Evolutionary conservation across 2,888 invertebrate genomes (phyloP), one percentile per base, ranked within the genome.

Genomic region (Drepanosiphum platanoidis): DNA sequence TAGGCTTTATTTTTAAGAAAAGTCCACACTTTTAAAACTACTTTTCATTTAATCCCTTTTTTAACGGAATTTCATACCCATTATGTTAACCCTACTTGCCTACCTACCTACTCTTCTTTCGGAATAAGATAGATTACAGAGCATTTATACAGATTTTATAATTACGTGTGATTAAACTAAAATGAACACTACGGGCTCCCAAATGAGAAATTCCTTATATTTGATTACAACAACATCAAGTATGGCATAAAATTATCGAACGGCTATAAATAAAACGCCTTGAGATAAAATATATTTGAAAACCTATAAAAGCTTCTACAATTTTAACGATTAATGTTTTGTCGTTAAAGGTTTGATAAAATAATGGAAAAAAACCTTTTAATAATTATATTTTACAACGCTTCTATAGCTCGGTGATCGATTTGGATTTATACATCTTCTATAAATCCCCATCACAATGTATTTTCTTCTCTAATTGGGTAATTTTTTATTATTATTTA

Each of bases 21-120:
- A 64, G 30, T 64, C 64, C 27, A 39, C 42, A 11, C 30, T 72
- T 42, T 72, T 72, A 30, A 72, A 42, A 72, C 72, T 15, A 72
- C 42, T 74, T 52, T 7, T 61, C 8, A n/a, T 27, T 61, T 27
- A n/a, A 3, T 61, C n/a, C n/a, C 8, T 58, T 61, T 61, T 61
- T 22, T 64, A 64, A 64, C 36, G 11, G 39, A 8, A 39, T 22
- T 15, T 61, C 36, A 27, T 11, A 77, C 61, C 18, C 61, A n/a
- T n/a, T n/a, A n/a, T 61, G 18, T 61, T 77, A 30, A 77, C 9
- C n/a, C n/a, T n/a, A n/a, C n/a, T n/a, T n/a, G n/a, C n/a, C n/a
- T n/a, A n/a, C n/a, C n/a, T 77, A 61, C 27, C 8, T n/a, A 36
- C 36, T 61, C 18, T 61, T 58, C 8, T 34, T 4, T 36, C 30